Evolutionary conservation across 1,140 invertebrate species (phyloP).

Genomic region (Brachionus rotundiformis): DNA sequence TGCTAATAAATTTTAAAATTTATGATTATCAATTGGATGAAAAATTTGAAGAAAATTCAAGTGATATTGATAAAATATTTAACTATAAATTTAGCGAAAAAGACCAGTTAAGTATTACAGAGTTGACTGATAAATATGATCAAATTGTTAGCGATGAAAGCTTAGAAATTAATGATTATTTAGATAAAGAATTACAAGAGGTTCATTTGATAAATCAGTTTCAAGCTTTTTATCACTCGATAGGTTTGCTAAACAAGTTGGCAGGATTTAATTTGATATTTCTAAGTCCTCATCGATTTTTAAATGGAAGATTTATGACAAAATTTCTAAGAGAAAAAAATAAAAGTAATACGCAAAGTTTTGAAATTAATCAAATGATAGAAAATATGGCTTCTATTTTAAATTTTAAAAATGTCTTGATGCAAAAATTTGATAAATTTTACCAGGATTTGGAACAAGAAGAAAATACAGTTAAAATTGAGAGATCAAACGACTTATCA

Average conservation of each 20-base stretch:
- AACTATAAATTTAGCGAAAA: background rate
- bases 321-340: background rate
- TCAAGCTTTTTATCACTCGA: slow-evolving; percentile 10
- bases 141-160: background rate
- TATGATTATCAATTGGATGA: background rate
- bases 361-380: background rate
- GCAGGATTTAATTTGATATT: background rate
- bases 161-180: slow-evolving; percentile 3
- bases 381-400: background rate
- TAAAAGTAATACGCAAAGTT: background rate
- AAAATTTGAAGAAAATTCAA: background rate
- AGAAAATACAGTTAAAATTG: background rate
- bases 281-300: slow-evolving; percentile 9
- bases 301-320: slow-evolving; percentile 3
- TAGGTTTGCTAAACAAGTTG: background rate
- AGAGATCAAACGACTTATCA: background rate
- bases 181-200: background rate
- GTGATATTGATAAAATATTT: slow-evolving; percentile 9
- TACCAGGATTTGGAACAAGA: background rate
- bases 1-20: background rate
- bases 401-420: background rate
- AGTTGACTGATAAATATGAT: background rate
- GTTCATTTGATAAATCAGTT: slow-evolving; percentile 21
- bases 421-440: background rate
- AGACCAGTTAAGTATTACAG: background rate